Conservation (phyloP, 2,797 vertebrate species). For the Podargus strigoides region DNA sequence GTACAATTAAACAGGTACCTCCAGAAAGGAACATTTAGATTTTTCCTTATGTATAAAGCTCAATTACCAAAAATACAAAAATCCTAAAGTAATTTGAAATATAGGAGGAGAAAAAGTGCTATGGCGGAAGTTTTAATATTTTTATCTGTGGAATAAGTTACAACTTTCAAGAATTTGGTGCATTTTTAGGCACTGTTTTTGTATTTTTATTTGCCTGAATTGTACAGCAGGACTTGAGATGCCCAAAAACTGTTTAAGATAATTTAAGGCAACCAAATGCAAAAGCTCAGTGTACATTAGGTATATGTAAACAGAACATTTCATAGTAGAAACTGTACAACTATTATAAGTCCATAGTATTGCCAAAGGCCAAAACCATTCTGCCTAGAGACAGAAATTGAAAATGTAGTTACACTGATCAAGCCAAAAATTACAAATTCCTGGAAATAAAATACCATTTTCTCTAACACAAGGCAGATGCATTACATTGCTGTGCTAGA, state of each 20-base stretch:
- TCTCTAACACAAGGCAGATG: background rate
- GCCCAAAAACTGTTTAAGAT: constrained; percentile 47
- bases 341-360: background rate
- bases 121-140: constrained; percentile 11
- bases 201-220: constrained; percentile 30
- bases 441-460: background rate
- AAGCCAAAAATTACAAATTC: background rate
- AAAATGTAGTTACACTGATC: background rate
- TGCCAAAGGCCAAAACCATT: constrained; percentile 29
- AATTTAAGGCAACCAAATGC: constrained; percentile 71
- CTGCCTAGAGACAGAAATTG: constrained; percentile 2
- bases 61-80: constrained; percentile 59
- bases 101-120: constrained; percentile 56
- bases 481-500: background rate
- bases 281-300: constrained; percentile 54
- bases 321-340: constrained; percentile 49
- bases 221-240: constrained; percentile 44
- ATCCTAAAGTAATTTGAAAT: constrained; percentile 17
- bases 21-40: background rate
- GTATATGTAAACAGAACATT: constrained; percentile 45
- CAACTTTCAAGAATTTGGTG: constrained; percentile 28
- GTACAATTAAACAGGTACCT: constrained; percentile 37
- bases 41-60: constrained; percentile 58
- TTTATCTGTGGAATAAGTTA: constrained; percentile 1
- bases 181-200: constrained; percentile 63